A percentile compares a stretch with the other conserved stretches of the same genome.
Evolutionary conservation across 2,888 invertebrate genomes (phyloP).

Genomic region (Apeira syringaria): DNA sequence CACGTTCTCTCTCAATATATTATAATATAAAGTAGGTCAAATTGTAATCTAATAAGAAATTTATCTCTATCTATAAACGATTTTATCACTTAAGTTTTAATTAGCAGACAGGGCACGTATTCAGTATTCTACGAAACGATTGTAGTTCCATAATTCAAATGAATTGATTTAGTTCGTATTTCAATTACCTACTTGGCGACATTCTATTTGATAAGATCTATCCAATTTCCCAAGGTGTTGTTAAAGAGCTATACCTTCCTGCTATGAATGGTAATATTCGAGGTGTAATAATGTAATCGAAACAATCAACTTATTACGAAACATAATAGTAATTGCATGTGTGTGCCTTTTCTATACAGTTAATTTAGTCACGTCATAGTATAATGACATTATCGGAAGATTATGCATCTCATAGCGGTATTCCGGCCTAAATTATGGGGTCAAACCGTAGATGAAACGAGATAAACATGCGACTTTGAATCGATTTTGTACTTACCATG

Average conservation of each 20-base stretch:
- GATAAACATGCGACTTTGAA: conserved; percentile 25
- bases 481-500: conserved; percentile 27
- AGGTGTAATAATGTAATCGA: conserved; percentile 17
- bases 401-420: conserved; percentile 44
- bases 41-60: too few species aligned
- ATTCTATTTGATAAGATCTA: conserved; percentile 26
- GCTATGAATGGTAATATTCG: conserved; percentile 8
- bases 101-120: background rate
- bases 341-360: conserved; percentile 25
- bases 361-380: conserved; percentile 43
- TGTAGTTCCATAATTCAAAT: background rate
- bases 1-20: too few species aligned
- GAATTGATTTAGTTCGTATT: conserved; percentile 13
- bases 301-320: conserved; percentile 30
- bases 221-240: conserved; percentile 18
- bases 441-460: conserved; percentile 23
- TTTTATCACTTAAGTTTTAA: too few species aligned
- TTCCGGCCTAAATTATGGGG: conserved; percentile 37
- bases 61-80: background rate
- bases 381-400: conserved; percentile 48
- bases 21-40: too few species aligned
- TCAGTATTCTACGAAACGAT: background rate
- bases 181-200: conserved; percentile 23
- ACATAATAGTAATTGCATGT: conserved; percentile 22
- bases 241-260: conserved; percentile 10